Evolutionary conservation across 2,888 invertebrate genomes (phyloP).

Genomic region (Deroplatys truncata): DNA sequence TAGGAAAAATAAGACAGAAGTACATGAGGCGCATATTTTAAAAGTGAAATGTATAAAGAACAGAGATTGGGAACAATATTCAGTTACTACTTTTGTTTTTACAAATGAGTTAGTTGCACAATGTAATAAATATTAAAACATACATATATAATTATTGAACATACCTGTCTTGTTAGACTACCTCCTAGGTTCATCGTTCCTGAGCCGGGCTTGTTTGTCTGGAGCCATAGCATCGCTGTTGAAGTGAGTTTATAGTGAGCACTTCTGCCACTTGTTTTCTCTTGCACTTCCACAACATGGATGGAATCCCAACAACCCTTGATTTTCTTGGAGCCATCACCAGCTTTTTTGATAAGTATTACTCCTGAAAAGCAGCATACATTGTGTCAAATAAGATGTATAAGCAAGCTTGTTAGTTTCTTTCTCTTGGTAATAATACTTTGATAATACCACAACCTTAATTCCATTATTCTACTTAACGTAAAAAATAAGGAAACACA

Average conservation of each 20-base stretch:
- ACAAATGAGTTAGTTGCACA: too few relatives aligned
- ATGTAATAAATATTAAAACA: too few relatives aligned
- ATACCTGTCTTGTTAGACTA: constrained; percentile 91
- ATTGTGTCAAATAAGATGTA: not conserved
- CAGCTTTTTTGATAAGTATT: constrained; percentile 97
- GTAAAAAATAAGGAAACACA: too few relatives aligned
- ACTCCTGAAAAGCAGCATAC: constrained; percentile 63
- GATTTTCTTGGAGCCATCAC: constrained; percentile 96
- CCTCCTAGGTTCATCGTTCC: constrained; percentile 99
- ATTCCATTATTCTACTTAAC: not conserved
- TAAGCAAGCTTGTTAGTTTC: not conserved
- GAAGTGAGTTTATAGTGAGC: constrained; percentile 99
- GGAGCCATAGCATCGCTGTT: constrained; percentile 98
- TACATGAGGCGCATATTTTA: too few relatives aligned
- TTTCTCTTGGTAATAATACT: not conserved
- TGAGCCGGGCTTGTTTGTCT: constrained; percentile 93
- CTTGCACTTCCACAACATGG: constrained; percentile 98
- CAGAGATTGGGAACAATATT: too few relatives aligned
- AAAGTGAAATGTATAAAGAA: too few relatives aligned
- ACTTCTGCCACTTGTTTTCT: constrained; percentile 87
- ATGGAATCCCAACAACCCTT: constrained; percentile 99
- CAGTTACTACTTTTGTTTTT: too few relatives aligned
- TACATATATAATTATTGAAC: not conserved
- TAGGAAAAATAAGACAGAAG: too few relatives aligned
- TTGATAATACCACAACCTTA: not conserved